Conservation (phyloP, 2,797 vertebrate species). For the Sylvilagus floridanus region DNA sequence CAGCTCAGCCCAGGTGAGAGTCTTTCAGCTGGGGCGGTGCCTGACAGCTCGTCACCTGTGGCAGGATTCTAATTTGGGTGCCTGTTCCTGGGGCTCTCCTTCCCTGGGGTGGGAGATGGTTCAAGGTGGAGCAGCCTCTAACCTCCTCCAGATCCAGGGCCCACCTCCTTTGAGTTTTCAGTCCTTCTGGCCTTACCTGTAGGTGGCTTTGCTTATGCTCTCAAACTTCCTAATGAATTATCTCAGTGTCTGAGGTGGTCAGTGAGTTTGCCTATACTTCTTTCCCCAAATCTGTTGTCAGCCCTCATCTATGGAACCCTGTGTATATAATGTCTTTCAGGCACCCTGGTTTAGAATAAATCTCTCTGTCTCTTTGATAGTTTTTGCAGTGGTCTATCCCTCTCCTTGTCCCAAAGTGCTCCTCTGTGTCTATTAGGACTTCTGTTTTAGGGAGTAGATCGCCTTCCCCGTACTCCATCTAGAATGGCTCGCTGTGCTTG, state of each 20-base stretch:
- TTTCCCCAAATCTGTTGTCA: background rate
- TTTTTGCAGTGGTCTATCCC: background rate
- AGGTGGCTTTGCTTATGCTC: background rate
- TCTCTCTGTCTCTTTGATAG: background rate
- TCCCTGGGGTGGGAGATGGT: background rate
- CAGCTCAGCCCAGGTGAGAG: background rate
- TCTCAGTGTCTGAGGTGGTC: background rate
- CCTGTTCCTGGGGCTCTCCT: background rate
- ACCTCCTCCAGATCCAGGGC: background rate
- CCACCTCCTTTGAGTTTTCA: background rate
- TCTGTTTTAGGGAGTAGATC: background rate
- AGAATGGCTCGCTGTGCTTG: background rate
- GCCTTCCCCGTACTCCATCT: background rate
- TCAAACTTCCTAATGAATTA: background rate
- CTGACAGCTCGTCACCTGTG: background rate
- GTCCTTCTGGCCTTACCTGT: background rate
- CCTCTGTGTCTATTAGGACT: background rate
- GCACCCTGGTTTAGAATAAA: constrained; percentile 28
- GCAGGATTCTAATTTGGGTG: background rate
- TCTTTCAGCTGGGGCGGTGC: background rate
- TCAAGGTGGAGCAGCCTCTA: background rate
- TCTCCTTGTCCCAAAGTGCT: background rate
- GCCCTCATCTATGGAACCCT: background rate
- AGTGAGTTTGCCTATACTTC: background rate
- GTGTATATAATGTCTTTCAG: background rate